Percentiles rank a stretch among this genome's conserved stretches.
These are phyloP conservation scores for Pimephales promelas DNA, from an alignment of 2,113 vertebrate genomes.

Conservation along the genomic window DNA sequence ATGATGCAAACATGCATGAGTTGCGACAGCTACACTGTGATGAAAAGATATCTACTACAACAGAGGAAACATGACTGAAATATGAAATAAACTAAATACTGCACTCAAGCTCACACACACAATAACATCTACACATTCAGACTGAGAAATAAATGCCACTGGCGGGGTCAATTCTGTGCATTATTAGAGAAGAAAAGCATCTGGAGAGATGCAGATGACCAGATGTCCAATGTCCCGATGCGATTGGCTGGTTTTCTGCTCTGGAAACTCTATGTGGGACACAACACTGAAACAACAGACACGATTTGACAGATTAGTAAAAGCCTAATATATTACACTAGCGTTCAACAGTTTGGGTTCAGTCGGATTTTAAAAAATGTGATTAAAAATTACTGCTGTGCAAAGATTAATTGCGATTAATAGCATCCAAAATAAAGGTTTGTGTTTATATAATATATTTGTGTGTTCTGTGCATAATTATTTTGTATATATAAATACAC, in stretches of 20 bases:
- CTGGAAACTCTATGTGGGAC: slow-evolving; percentile 72
- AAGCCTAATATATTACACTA: neutral
- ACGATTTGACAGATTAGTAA: slow-evolving; percentile 35
- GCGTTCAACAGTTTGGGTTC: neutral
- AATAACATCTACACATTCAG: neutral
- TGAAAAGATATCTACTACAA: neutral
- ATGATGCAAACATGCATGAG: neutral
- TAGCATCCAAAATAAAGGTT: too few species aligned
- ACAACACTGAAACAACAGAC: slow-evolving; percentile 74
- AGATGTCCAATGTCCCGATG: slow-evolving; percentile 42
- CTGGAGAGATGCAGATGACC: neutral
- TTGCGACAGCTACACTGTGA: neutral
- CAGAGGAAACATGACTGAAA: neutral
- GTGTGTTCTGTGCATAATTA: too few species aligned
- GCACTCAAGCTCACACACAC: neutral
- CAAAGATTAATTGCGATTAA: too few species aligned
- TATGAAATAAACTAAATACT: slow-evolving; percentile 10
- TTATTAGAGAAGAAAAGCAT: neutral
- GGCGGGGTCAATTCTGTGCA: neutral
- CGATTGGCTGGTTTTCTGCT: neutral
- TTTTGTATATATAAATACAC: too few species aligned
- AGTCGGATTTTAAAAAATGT: neutral
- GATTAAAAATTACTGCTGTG: too few species aligned
- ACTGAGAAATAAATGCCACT: neutral
- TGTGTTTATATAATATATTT: too few species aligned